A percentile compares a stretch with the other conserved stretches of the same genome.
Evolutionary conservation across 2,113 vertebrate genomes (phyloP).

Genomic region (Theristicus caerulescens): DNA sequence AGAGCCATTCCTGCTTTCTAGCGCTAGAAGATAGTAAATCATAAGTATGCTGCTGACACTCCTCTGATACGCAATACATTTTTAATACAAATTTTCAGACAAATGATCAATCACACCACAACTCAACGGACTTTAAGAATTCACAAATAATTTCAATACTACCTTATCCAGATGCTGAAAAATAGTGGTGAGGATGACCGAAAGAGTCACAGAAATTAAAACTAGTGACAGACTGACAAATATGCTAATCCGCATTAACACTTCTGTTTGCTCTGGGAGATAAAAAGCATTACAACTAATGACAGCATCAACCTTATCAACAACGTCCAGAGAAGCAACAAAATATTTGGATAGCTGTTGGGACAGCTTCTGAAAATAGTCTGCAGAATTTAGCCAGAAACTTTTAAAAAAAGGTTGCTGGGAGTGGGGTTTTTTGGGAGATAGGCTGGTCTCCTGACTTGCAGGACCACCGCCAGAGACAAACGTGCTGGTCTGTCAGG

Average conservation of each 20-base stretch:
- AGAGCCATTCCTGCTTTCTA: background rate
- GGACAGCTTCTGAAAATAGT: background rate
- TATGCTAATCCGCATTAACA: background rate
- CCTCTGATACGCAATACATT: background rate
- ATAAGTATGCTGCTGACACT: background rate
- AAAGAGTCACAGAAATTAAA: background rate
- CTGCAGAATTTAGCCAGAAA: background rate
- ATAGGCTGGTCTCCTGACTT: background rate
- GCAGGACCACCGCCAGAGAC: background rate
- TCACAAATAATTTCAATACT: background rate
- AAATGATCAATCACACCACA: slow-evolving; percentile 8
- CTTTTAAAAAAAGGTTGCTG: background rate
- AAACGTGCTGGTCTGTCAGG: background rate
- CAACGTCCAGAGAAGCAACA: background rate
- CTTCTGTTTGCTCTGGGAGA: slow-evolving; percentile 26
- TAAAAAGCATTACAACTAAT: slow-evolving; percentile 36
- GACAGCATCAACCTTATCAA: slow-evolving; percentile 25
- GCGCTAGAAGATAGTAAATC: background rate
- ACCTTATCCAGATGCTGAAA: background rate
- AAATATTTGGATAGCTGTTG: slow-evolving; percentile 10
- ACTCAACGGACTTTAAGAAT: background rate
- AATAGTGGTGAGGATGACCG: background rate
- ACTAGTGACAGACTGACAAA: background rate
- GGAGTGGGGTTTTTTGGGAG: background rate
- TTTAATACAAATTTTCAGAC: slow-evolving; percentile 7